Percentiles rank a stretch among this genome's conserved stretches.
Conservation (phyloP, 2,888 invertebrate genomes). For the Hirtodrosophila histrioides region DNA sequence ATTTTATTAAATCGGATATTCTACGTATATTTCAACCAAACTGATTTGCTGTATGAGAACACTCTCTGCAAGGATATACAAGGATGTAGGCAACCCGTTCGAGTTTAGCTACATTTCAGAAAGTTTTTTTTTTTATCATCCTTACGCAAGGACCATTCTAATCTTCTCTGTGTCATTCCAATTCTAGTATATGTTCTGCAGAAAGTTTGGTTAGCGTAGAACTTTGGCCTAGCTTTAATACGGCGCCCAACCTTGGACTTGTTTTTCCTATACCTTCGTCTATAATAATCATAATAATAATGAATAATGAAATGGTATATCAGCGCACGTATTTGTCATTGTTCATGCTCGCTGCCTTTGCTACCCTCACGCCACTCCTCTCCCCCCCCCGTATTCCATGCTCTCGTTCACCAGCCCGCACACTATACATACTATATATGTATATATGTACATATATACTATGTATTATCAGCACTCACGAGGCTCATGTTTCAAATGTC, state of each 20-base stretch:
- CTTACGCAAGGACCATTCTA: no score
- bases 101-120: no score
- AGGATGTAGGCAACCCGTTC: no score
- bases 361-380: constrained; percentile 1
- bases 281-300: constrained; percentile 12
- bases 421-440: constrained; percentile 3
- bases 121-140: no score
- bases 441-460: constrained; percentile 7
- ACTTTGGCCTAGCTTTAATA: no score
- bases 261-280: constrained; percentile 1
- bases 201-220: no score
- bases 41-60: no score
- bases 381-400: neutral
- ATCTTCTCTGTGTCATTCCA: no score
- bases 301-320: constrained; percentile 47
- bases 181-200: no score
- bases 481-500: constrained; percentile 70
- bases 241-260: neutral
- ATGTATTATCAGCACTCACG: constrained; percentile 70
- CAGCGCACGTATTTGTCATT: constrained; percentile 57
- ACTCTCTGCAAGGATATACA: no score
- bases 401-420: constrained; percentile 25
- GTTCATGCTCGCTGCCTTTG: constrained; percentile 28
- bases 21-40: no score
- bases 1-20: no score